phyloP scores from a whole-genome alignment of 1,140 invertebrate species.

The Diabrotica undecimpunctata region DNA sequence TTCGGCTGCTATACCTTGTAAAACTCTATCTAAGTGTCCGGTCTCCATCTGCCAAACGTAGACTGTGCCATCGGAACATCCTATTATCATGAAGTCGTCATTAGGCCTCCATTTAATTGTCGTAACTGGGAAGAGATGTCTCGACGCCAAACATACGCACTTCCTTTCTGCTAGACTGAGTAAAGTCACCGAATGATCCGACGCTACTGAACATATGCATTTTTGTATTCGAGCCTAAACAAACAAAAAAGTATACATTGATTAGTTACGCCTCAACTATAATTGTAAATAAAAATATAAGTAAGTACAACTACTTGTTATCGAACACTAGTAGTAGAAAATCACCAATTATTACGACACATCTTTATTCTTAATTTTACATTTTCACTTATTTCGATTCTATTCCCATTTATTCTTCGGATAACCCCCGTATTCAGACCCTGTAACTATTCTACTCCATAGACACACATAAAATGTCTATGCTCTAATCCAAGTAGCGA shows the following conservation, averaged over 20 bases:
- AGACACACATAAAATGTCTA: too few relatives aligned
- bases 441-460: too few relatives aligned
- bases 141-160: constrained; percentile 90
- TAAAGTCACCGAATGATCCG: constrained; percentile 94
- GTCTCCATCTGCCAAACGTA: constrained; percentile 99
- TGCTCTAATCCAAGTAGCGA: too few relatives aligned
- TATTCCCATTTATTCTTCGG: too few relatives aligned
- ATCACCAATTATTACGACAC: too few relatives aligned
- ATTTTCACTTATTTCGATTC: too few relatives aligned
- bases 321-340: too few relatives aligned
- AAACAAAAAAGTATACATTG: background rate
- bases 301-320: too few relatives aligned
- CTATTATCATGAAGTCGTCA: constrained; percentile 97
- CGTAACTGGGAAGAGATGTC: constrained; percentile 94
- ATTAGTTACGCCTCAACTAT: too few relatives aligned
- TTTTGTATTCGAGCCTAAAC: constrained; percentile 84
- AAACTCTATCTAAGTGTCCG: constrained; percentile 91
- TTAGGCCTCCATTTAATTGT: constrained; percentile 96
- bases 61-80: constrained; percentile 95
- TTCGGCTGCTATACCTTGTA: constrained; percentile 92
- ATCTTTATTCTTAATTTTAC: too few relatives aligned
- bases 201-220: constrained; percentile 94
- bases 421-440: too few relatives aligned
- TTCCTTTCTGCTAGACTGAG: constrained; percentile 91
- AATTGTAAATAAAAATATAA: too few relatives aligned